Percentiles rank a stretch among this genome's conserved stretches.
These are phyloP conservation scores for Pleuronectes platessa DNA, from an alignment of 2,113 vertebrate genomes.

Conservation along the genomic window DNA sequence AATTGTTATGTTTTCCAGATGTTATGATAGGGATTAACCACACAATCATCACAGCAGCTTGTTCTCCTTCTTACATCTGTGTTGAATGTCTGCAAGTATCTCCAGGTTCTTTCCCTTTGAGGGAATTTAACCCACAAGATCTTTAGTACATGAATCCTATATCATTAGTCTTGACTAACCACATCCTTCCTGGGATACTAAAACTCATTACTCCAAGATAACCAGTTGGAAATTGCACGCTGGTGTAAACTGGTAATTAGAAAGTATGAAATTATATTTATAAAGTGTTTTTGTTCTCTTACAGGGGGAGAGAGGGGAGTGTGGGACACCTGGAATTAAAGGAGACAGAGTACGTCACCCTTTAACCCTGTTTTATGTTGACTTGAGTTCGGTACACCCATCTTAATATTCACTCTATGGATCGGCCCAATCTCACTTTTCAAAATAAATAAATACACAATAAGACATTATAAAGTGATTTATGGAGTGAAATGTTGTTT, in stretches of 20 bases:
- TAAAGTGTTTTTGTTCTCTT: constrained; percentile 20
- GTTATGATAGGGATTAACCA: neutral
- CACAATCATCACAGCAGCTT: constrained; percentile 11
- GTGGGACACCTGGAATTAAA: constrained; percentile 90
- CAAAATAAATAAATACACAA: no score
- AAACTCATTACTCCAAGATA: neutral
- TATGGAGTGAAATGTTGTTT: no score
- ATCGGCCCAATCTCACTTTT: no score
- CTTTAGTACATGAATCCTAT: neutral
- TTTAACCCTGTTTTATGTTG: neutral
- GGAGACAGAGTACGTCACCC: constrained; percentile 86
- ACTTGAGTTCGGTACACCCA: no score
- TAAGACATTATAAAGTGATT: no score
- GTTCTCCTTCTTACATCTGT: neutral
- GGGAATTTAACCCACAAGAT: neutral
- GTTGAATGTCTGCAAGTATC: constrained; percentile 24
- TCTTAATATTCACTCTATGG: no score
- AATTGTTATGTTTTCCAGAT: constrained; percentile 19
- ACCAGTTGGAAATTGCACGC: neutral
- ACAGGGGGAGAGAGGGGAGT: constrained; percentile 92
- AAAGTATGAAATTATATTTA: neutral
- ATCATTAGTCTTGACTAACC: neutral
- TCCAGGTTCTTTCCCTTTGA: neutral
- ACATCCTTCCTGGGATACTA: neutral
- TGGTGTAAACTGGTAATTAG: no score